Base-by-base conservation (phyloP, 2,888 invertebrate species). In the Cephus sareptanus region DNA sequence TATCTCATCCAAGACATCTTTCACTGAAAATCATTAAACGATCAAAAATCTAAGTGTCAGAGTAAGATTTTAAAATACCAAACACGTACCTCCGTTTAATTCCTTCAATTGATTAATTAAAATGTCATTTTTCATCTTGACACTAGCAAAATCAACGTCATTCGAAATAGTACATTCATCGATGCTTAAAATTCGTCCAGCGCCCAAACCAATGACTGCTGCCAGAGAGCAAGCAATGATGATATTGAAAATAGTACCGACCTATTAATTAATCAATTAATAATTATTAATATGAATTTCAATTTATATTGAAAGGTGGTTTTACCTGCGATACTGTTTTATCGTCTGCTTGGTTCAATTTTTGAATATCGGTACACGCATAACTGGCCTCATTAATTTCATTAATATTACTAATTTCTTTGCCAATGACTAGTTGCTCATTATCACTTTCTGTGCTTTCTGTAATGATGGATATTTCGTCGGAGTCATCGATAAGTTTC, bases 391-490 rank as follows among this genome's bases (percentile, higher is more conserved):
- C 40, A 40, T 74, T 77, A 75, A 77, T 70, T 75, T 74, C 56
- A 35, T 80, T 75, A 77, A 74, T 75, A 78, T 77, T 77, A 15
- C 68, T 34, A 33, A 68, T 73, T 75, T 78, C 71, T 75, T 75
- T 76, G 9, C 56, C 69, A 9, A 23, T 12, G 11, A 74, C 69
- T 2, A 75, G 69, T n/a, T 77, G 75, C 68, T 83, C 81, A 33
- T 74, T n/a, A 37, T 83, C 83, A 76, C 81, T 81, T 75, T 83
- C 81, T 56, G 81, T 79, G 75, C 81, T 81, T 77, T 83, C 81
- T 56, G 81, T 80, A 71, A 83, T 40, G 56, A 83, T 68, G 3
- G 82, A 81, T 34, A 83, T 76, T 71, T 77, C 83, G 74, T 82
- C 83, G 2, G 83, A 83, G 74, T 79, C 79, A 33, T 81, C 81